Evolutionary conservation across 64 coral and sea anemone genomes (phyloP), one percentile per base, ranked within the genome.

Genomic region (Montipora capricornis): DNA sequence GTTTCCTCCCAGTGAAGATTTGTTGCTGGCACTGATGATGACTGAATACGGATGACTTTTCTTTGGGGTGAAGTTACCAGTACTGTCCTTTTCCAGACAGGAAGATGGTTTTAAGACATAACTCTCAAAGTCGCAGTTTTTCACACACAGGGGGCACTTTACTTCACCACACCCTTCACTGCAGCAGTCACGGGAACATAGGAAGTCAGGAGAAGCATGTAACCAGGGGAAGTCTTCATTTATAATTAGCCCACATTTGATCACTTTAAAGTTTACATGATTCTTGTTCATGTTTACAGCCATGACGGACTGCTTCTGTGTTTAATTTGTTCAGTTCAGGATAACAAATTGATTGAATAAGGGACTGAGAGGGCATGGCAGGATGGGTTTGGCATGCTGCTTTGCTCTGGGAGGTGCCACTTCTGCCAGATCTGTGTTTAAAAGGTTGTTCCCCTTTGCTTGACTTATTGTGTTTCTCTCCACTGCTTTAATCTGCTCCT

Each of bases 121-220:
- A 17, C 1, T 17, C 11, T 90, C 37, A 37, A 2, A 37, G 37
- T 37, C 37, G 37, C 37, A 68, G 90, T 90, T 11, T 95, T 88
- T 55, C 88, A 57, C 53, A 57, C 53, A 57, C 53, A 57, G 53
- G 53, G 53, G 53, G 53, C 11, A 57, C 53, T 96, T 93, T 19
- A 96, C 75, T 73, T 96, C 94, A 48, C 94, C 95, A 93, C 90
- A 96, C 0, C 91, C 92, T 71, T 71, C 75, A 60, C 88, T 74
- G 59, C 75, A 90, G 64, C 74, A 90, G 44, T 4, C 53, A 11
- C 53, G 0, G 6, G 53, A 57, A 57, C 53, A 57, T 4, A 57
- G 53, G 53, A 57, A 57, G 76, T 90, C 88, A 79, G 88, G 75
- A 58, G 88, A 77, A 13, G 88, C 88, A 79, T 90, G 88, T 57